phyloP scores from a whole-genome alignment of 2,797 vertebrate species.

The Vipera latastei region DNA sequence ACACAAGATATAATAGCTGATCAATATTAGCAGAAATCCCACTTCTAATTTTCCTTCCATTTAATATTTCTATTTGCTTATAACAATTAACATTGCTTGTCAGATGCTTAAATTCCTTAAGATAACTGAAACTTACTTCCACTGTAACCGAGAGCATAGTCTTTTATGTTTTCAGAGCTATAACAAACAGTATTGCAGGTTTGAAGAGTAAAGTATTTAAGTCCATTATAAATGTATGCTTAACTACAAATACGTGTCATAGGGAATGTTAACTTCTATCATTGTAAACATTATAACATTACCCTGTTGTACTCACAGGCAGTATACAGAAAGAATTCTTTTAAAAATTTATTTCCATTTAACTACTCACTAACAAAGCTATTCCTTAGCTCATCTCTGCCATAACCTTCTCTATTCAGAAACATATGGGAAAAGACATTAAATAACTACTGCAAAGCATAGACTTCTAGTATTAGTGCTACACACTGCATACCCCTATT shows the following conservation, averaged over 20 bases:
- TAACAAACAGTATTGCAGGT: background rate
- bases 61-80: slow-evolving; percentile 4
- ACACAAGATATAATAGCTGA: background rate
- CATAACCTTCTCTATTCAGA: slow-evolving; percentile 80
- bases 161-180: background rate
- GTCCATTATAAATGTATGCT: background rate
- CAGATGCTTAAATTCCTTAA: slow-evolving; percentile 5
- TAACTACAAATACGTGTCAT: slow-evolving; percentile 23
- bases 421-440: slow-evolving; percentile 83
- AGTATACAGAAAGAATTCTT: slow-evolving; percentile 57
- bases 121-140: slow-evolving; percentile 12
- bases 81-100: background rate
- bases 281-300: slow-evolving; percentile 18
- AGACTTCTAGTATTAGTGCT: slow-evolving; percentile 82
- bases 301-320: slow-evolving; percentile 36
- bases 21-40: background rate
- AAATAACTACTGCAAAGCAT: slow-evolving; percentile 78
- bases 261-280: slow-evolving; percentile 27
- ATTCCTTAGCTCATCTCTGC: slow-evolving; percentile 78
- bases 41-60: slow-evolving; percentile 1
- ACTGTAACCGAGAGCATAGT: background rate
- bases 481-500: slow-evolving; percentile 81
- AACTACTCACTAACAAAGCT: slow-evolving; percentile 76
- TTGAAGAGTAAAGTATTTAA: slow-evolving; percentile 21
- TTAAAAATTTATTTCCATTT: slow-evolving; percentile 68